A percentile compares a stretch with the other conserved stretches of the same genome.
phyloP scores from a whole-genome alignment of 2,888 invertebrate genomes.

The Sinhomidia bicolor region DNA sequence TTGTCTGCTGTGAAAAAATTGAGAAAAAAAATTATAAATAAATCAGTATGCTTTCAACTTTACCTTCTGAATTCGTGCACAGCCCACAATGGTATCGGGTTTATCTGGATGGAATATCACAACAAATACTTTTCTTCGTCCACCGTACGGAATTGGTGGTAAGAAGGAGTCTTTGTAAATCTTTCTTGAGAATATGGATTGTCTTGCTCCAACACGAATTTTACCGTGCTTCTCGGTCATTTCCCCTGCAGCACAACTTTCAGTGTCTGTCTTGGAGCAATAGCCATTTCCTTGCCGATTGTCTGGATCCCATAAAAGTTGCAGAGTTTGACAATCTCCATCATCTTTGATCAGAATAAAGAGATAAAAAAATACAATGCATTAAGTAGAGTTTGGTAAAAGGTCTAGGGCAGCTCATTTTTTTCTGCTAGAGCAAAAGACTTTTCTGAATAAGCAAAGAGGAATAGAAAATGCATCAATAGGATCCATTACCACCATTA shows the following conservation, averaged over 20 bases:
- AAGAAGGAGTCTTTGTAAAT: constrained; percentile 80
- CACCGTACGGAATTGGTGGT: constrained; percentile 79
- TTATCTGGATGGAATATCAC: constrained; percentile 80
- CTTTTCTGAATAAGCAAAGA: too few species aligned
- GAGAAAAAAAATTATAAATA: too few species aligned
- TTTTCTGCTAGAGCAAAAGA: neutral
- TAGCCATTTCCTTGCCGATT: constrained; percentile 83
- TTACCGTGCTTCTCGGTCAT: constrained; percentile 89
- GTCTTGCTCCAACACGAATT: constrained; percentile 82
- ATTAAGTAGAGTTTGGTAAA: neutral
- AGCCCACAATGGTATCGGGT: constrained; percentile 79
- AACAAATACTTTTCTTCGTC: constrained; percentile 78
- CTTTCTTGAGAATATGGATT: constrained; percentile 79
- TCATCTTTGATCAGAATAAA: constrained; percentile 74
- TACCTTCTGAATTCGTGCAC: constrained; percentile 79
- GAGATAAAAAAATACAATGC: constrained; percentile 37
- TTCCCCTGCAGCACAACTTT: constrained; percentile 85
- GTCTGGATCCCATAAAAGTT: constrained; percentile 92
- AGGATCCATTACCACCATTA: too few species aligned
- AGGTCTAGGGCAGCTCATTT: neutral
- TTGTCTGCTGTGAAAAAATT: too few species aligned
- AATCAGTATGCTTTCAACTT: too few species aligned
- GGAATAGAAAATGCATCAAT: too few species aligned
- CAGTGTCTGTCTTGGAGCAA: constrained; percentile 81
- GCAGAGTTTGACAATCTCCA: constrained; percentile 89